phyloP scores from a whole-genome alignment of 2,888 invertebrate species.

The Chloromyia formosa region DNA sequence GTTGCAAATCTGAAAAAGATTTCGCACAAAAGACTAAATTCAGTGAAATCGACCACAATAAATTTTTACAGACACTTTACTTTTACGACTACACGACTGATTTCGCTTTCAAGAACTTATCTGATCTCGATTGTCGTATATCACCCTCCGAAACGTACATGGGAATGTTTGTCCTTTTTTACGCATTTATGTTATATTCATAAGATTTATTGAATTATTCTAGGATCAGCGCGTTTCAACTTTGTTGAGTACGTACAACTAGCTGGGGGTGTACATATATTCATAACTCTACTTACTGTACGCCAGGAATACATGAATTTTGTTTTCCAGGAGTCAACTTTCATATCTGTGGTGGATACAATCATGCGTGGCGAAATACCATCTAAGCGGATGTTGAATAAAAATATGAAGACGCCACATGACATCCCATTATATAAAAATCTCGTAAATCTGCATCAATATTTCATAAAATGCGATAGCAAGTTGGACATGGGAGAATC shows the following conservation, averaged over 20 bases:
- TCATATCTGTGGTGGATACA: constrained; percentile 28
- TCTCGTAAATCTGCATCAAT: constrained; percentile 49
- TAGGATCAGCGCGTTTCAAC: constrained; percentile 40
- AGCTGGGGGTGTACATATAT: constrained; percentile 14
- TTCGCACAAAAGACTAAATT: constrained; percentile 11
- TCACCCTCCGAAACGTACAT: constrained; percentile 37
- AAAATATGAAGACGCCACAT: constrained; percentile 48
- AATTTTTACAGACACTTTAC: constrained; percentile 51
- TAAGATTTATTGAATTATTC: constrained; percentile 51
- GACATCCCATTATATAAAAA: constrained; percentile 49
- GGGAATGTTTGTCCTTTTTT: constrained; percentile 36
- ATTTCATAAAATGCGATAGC: constrained; percentile 45
- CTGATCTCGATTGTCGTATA: constrained; percentile 50
- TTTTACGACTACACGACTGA: constrained; percentile 51
- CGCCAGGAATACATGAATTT: constrained; percentile 45
- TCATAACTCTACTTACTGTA: neutral
- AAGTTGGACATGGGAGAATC: constrained; percentile 15
- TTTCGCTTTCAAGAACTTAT: constrained; percentile 51
- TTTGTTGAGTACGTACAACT: constrained; percentile 1
- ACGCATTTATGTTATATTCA: constrained; percentile 50
- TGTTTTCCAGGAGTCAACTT: constrained; percentile 38
- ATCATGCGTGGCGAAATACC: constrained; percentile 42
- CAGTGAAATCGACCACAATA: constrained; percentile 46
- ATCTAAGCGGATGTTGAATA: constrained; percentile 38
- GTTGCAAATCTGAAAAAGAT: neutral